These are phyloP conservation scores for Chiloscyllium punctatum DNA, from an alignment of 2,797 vertebrate species.

Conservation along the genomic window DNA sequence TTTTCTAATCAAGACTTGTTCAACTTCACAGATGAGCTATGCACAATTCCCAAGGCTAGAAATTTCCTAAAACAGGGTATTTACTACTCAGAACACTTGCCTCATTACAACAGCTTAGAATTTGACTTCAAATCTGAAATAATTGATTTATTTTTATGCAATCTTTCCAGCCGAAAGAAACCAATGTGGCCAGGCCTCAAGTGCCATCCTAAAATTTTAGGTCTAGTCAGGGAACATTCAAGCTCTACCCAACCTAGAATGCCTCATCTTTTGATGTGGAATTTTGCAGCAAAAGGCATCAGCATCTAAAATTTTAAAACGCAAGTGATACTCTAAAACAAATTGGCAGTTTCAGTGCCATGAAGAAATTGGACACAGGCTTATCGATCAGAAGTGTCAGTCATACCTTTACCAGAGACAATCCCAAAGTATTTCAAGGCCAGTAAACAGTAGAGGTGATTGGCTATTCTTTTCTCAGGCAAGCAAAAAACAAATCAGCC, in stretches of 20 bases:
- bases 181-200: background rate
- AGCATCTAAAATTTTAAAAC: background rate
- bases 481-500: background rate
- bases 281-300: background rate
- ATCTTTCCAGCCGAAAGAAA: background rate
- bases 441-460: background rate
- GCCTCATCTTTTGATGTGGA: background rate
- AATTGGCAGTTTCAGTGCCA: background rate
- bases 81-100: background rate
- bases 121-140: slow-evolving; percentile 9
- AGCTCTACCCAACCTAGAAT: background rate
- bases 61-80: background rate
- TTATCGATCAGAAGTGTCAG: background rate
- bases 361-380: background rate
- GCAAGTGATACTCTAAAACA: background rate
- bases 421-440: background rate
- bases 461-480: background rate
- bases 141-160: background rate
- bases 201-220: background rate
- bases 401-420: background rate
- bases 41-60: background rate
- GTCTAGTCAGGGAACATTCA: background rate
- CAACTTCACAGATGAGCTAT: slow-evolving; percentile 6
- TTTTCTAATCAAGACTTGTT: slow-evolving; percentile 2
- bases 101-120: no score